A percentile compares a stretch with the other conserved stretches of the same genome.
phyloP scores from a whole-genome alignment of 2,797 vertebrate genomes.

The Ctenosaura bakeri region DNA sequence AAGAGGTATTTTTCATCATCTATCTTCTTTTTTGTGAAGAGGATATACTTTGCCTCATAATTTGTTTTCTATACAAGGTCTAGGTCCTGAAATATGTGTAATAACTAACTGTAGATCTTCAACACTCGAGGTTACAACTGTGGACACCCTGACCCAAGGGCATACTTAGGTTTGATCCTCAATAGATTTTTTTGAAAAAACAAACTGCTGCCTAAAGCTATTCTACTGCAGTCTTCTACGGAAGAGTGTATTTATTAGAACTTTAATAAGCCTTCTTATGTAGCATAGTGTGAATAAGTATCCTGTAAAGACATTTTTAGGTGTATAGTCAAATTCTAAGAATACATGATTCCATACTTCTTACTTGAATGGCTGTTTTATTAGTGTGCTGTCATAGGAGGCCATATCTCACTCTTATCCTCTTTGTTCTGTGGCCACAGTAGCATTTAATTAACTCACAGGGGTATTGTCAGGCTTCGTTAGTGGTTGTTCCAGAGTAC shows the following conservation, averaged over 20 bases:
- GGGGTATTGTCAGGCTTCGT: background rate
- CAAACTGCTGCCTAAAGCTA: background rate
- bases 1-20: too few relatives aligned
- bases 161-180: background rate
- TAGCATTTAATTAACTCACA: constrained; percentile 13
- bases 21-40: too few relatives aligned
- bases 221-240: background rate
- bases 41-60: too few relatives aligned
- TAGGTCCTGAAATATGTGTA: background rate
- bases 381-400: background rate
- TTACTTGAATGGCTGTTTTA: accelerated
- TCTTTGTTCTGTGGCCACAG: background rate
- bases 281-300: accelerated
- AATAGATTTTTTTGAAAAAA: background rate
- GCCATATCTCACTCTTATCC: background rate
- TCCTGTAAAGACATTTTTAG: accelerated
- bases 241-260: background rate
- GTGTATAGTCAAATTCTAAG: background rate
- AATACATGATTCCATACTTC: accelerated
- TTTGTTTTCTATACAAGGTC: too few relatives aligned
- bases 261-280: accelerated
- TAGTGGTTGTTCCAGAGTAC: background rate
- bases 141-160: background rate
- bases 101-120: background rate
- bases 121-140: background rate